Percentiles rank a stretch among this genome's conserved stretches.
Evolutionary conservation across 2,888 invertebrate genomes (phyloP).

Genomic region (Gastrophysa polygoni): DNA sequence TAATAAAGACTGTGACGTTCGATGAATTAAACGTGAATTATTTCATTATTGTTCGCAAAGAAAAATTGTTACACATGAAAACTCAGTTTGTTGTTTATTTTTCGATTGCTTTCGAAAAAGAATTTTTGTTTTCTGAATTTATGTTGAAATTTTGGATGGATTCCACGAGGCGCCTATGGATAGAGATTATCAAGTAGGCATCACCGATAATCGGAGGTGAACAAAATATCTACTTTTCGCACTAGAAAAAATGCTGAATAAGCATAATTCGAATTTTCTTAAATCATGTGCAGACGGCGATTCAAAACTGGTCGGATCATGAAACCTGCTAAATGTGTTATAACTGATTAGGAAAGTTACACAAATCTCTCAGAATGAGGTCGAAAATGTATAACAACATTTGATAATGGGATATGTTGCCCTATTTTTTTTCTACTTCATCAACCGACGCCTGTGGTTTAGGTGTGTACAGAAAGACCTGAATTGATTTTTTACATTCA

Average conservation of each 20-base stretch:
- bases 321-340: too few relatives aligned
- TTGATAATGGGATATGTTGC: not conserved
- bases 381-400: not conserved
- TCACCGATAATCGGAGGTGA: not conserved
- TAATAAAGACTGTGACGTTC: conserved; percentile 24
- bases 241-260: too few relatives aligned
- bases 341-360: too few relatives aligned
- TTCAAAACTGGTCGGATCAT: too few relatives aligned
- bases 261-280: too few relatives aligned
- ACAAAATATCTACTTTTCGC: too few relatives aligned
- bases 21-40: conserved; percentile 20
- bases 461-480: conserved; percentile 17
- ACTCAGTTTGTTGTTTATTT: too few relatives aligned
- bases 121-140: not conserved
- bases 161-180: conserved; percentile 13
- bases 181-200: not conserved
- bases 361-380: too few relatives aligned
- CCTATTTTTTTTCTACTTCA: not conserved
- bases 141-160: not conserved
- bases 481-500: conserved; percentile 25
- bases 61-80: not conserved
- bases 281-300: too few relatives aligned
- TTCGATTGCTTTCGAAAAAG: not conserved
- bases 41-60: not conserved
- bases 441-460: conserved; percentile 3